A percentile compares a stretch with the other conserved stretches of the same genome.
phyloP scores from a whole-genome alignment of 2,797 vertebrate genomes.

The Phoxinus dragarum region DNA sequence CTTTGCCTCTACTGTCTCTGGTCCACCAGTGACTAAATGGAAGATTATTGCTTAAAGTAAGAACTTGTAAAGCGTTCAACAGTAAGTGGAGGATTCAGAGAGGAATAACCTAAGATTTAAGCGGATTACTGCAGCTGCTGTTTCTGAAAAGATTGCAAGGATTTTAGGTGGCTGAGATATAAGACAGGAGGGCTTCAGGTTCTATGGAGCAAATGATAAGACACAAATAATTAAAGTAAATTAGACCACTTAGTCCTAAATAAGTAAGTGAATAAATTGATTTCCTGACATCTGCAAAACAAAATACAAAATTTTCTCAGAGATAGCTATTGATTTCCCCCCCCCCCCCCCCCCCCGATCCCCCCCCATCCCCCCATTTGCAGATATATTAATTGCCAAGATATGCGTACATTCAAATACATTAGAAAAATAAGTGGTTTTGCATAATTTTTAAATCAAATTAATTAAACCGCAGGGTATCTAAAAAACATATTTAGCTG shows the following conservation, averaged over 20 bases:
- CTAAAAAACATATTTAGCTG: background rate
- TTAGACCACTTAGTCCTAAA: background rate
- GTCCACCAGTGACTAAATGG: background rate
- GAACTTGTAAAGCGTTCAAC: background rate
- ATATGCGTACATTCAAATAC: background rate
- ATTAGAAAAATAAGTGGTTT: background rate
- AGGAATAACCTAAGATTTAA: background rate
- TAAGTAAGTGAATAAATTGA: background rate
- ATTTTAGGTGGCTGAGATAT: background rate
- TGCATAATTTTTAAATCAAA: constrained; percentile 27
- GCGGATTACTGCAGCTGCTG: background rate
- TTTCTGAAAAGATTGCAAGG: background rate
- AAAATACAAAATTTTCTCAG: background rate
- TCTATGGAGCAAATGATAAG: background rate
- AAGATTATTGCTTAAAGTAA: background rate
- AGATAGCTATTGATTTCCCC: background rate
- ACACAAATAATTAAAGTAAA: background rate
- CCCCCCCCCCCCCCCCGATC: too few relatives aligned
- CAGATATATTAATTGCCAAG: background rate
- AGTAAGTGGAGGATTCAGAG: background rate
- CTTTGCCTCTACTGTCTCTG: background rate
- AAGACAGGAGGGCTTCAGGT: background rate
- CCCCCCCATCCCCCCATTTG: background rate
- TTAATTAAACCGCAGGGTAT: background rate
- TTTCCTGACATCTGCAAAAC: background rate